A percentile compares a stretch with the other conserved stretches of the same genome.
phyloP scores from a whole-genome alignment of 2,797 vertebrate species.

The Oreortyx pictus region DNA sequence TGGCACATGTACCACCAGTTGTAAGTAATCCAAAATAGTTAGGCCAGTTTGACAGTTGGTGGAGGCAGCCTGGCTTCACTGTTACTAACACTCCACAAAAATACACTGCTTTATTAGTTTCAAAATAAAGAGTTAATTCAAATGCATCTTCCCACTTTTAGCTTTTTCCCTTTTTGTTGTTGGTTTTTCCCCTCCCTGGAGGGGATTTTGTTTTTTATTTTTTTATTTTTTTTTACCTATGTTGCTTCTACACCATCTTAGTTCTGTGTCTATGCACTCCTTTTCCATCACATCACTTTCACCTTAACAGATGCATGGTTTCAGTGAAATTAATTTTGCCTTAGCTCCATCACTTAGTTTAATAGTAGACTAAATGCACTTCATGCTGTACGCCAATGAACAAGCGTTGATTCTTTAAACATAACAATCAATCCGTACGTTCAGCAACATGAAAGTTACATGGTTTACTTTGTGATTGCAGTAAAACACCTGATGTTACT shows the following conservation, averaged over 20 bases:
- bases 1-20: neutral
- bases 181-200: no score
- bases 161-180: neutral
- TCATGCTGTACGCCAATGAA: neutral
- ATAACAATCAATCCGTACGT: neutral
- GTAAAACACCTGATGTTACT: constrained; percentile 74
- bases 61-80: neutral
- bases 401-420: neutral
- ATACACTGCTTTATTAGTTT: neutral
- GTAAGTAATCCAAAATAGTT: neutral
- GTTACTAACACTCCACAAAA: neutral
- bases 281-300: neutral
- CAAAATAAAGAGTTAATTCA: neutral
- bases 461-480: neutral
- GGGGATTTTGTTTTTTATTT: neutral
- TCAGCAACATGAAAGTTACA: neutral
- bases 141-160: neutral
- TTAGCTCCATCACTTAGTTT: neutral
- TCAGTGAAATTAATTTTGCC: neutral
- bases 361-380: neutral
- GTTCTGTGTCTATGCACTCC: neutral
- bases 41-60: neutral
- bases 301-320: neutral
- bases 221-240: neutral
- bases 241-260: neutral